Evolutionary conservation across 2,113 vertebrate genomes (phyloP).

Genomic region (Rhinopomastus cyanomelas): DNA sequence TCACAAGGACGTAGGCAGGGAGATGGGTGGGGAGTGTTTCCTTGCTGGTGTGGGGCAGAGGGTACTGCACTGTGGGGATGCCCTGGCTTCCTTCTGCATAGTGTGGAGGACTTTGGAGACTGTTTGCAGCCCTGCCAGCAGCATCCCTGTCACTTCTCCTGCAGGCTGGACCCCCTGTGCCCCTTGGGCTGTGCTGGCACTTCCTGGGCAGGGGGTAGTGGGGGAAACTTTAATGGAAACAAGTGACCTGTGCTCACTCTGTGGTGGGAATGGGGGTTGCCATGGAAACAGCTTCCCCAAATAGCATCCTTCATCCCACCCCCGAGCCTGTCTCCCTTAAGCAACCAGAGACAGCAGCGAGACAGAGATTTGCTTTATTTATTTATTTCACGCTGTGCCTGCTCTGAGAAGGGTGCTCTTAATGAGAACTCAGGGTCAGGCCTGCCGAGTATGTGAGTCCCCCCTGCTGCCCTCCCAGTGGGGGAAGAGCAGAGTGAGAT

Average conservation of each 20-base stretch:
- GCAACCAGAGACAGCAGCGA: slow-evolving; percentile 51
- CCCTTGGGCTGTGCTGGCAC: background rate
- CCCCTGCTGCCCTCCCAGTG: background rate
- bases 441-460: background rate
- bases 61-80: fast-evolving
- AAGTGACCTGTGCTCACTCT: slow-evolving; percentile 59
- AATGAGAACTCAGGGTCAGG: slow-evolving; percentile 19
- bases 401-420: slow-evolving; percentile 8
- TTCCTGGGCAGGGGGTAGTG: background rate
- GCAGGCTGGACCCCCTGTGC: background rate
- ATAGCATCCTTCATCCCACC: slow-evolving; percentile 66
- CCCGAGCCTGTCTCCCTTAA: slow-evolving; percentile 39
- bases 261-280: slow-evolving; percentile 65
- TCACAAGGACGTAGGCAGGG: fast-evolving
- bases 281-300: slow-evolving; percentile 68
- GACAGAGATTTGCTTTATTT: slow-evolving; percentile 54
- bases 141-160: background rate
- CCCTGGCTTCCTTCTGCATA: background rate
- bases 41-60: fast-evolving
- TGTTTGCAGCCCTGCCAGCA: fast-evolving
- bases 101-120: background rate
- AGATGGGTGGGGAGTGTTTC: background rate
- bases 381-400: background rate
- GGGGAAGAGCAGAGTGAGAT: background rate
- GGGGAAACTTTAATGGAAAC: slow-evolving; percentile 57